Conservation (phyloP, 2,888 invertebrate species). For the Dendrolimus houi region DNA sequence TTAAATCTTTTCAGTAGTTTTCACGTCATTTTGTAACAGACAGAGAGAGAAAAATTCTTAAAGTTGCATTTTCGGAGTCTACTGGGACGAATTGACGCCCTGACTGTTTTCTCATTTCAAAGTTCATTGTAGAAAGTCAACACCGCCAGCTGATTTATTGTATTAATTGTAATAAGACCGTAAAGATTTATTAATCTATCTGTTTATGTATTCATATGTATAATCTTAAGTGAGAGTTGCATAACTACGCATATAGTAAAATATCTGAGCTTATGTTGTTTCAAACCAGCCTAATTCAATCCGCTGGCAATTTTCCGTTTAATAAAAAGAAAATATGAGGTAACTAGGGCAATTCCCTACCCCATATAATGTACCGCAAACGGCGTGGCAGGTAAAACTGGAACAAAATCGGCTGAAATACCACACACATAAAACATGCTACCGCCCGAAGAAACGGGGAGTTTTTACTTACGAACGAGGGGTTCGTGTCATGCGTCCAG, state of each 20-base stretch:
- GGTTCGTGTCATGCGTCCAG: constrained; percentile 48
- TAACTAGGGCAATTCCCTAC: constrained; percentile 4
- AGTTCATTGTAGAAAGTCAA: too few species aligned
- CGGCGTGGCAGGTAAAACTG: constrained; percentile 62
- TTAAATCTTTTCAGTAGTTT: too few species aligned
- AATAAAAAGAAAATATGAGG: background rate
- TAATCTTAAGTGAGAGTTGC: too few species aligned
- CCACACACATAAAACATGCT: constrained; percentile 53
- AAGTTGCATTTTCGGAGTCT: too few species aligned
- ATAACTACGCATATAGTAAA: background rate
- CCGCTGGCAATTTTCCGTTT: background rate
- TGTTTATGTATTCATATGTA: too few species aligned
- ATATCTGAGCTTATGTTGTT: background rate
- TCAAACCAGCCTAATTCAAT: background rate
- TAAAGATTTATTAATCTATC: too few species aligned
- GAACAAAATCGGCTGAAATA: constrained; percentile 46
- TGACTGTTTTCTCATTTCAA: too few species aligned
- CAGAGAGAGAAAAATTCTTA: too few species aligned
- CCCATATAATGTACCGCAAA: constrained; percentile 54
- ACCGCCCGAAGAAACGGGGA: constrained; percentile 63
- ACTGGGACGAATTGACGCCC: too few species aligned
- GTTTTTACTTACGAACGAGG: constrained; percentile 57
- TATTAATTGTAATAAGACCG: too few species aligned
- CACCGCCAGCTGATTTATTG: too few species aligned
- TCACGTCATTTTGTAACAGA: too few species aligned